Evolutionary conservation across 2,113 vertebrate species (phyloP).

Genomic region (Anarhynchus alexandrinus): DNA sequence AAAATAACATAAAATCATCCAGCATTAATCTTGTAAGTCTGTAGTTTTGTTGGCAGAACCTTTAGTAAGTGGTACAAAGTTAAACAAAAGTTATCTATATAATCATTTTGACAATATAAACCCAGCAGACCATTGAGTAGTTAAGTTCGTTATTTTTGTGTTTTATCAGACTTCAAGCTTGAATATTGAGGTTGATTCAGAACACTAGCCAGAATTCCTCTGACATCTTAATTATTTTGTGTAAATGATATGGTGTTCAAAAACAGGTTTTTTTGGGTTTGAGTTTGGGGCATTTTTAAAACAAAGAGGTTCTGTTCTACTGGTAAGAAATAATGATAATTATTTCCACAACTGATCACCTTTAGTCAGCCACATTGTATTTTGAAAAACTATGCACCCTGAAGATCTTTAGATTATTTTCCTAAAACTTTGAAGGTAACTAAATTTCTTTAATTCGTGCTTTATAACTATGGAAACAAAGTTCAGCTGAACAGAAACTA

Average conservation of each 20-base stretch:
- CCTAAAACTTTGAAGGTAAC: neutral
- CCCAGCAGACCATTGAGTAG: neutral
- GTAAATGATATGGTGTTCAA: neutral
- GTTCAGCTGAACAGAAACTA: neutral
- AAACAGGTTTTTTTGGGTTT: neutral
- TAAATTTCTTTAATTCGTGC: neutral
- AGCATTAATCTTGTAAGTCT: neutral
- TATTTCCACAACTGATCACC: neutral
- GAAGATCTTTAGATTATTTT: neutral
- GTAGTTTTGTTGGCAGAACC: neutral
- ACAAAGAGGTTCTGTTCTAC: neutral
- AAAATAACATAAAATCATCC: neutral
- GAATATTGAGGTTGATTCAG: neutral
- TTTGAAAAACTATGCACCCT: neutral
- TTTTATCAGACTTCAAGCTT: neutral
- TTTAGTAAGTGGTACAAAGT: neutral
- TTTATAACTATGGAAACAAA: neutral
- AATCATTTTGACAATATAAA: neutral
- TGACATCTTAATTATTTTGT: neutral
- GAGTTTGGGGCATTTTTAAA: neutral
- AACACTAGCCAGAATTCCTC: neutral
- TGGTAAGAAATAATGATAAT: neutral
- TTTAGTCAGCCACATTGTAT: neutral
- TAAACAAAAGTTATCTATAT: neutral
- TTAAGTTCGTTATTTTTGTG: neutral